phyloP scores from a whole-genome alignment of 2,797 vertebrate genomes.

The Cheirogaleus major region DNA sequence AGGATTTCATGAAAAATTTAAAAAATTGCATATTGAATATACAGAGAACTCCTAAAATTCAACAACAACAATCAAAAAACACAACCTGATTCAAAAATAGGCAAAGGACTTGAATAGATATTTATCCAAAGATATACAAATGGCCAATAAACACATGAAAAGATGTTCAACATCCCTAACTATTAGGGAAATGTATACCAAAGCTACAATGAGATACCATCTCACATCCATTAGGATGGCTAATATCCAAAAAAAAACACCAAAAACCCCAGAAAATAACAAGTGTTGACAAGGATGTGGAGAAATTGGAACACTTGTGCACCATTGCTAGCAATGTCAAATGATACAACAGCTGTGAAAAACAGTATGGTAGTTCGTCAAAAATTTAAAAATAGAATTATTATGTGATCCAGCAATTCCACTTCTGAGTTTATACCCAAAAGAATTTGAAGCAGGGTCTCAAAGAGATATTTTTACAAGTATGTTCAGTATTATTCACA shows the following conservation, averaged over 20 bases:
- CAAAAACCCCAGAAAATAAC: not conserved
- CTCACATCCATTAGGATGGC: not conserved
- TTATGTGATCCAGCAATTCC: not conserved
- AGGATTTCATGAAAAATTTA: not conserved
- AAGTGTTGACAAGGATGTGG: not conserved
- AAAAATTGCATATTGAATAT: no score
- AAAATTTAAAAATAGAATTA: not conserved
- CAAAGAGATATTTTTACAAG: not conserved
- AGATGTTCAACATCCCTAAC: not conserved
- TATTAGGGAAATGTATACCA: not conserved
- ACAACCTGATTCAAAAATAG: not conserved
- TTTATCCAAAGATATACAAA: not conserved
- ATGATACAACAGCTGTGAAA: not conserved
- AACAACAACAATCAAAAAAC: not conserved
- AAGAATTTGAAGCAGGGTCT: not conserved
- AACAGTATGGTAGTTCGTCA: not conserved
- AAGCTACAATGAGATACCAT: not conserved
- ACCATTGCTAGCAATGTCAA: not conserved
- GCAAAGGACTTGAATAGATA: not conserved
- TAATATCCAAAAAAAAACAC: not conserved
- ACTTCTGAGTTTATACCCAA: not conserved
- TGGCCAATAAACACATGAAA: not conserved
- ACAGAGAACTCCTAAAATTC: not conserved
- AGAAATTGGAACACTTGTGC: not conserved
- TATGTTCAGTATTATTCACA: not conserved